A percentile compares a stretch with the other conserved stretches of the same genome.
Evolutionary conservation across 2,888 invertebrate genomes (phyloP).

Genomic region (Synanthedon tipuliformis): DNA sequence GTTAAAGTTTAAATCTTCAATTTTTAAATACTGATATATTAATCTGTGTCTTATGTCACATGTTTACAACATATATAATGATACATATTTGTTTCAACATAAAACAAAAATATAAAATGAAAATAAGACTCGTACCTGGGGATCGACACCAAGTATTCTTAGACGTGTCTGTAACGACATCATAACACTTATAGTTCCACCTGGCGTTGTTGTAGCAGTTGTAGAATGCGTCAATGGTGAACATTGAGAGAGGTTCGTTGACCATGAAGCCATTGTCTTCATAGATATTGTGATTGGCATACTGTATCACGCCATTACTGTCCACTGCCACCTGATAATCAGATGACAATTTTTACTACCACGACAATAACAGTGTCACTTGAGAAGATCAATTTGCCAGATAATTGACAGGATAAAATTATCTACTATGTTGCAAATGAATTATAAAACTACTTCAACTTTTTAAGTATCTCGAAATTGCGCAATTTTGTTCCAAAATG

Average conservation of each 20-base stretch:
- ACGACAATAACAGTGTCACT: no score
- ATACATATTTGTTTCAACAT: no score
- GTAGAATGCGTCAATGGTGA: constrained; percentile 10
- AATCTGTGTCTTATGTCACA: no score
- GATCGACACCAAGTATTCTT: constrained; percentile 9
- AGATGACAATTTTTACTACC: not conserved
- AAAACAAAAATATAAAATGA: not conserved
- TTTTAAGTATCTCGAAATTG: not conserved
- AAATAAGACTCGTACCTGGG: constrained; percentile 4
- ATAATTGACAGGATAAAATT: no score
- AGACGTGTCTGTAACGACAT: constrained; percentile 18
- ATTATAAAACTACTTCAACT: not conserved
- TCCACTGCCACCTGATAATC: constrained; percentile 48
- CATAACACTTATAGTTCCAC: constrained; percentile 22
- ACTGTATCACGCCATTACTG: constrained; percentile 71
- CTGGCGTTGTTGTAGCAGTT: constrained; percentile 65
- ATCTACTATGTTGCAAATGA: no score
- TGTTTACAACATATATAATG: no score
- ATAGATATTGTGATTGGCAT: constrained; percentile 59
- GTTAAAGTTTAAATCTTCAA: no score
- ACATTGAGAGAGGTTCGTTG: constrained; percentile 52
- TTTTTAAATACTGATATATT: no score
- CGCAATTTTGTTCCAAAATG: no score
- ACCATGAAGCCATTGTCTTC: constrained; percentile 56
- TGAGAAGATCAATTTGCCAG: no score